phyloP scores from a whole-genome alignment of 2,797 vertebrate genomes.

The Dicrostonyx torquatus region DNA sequence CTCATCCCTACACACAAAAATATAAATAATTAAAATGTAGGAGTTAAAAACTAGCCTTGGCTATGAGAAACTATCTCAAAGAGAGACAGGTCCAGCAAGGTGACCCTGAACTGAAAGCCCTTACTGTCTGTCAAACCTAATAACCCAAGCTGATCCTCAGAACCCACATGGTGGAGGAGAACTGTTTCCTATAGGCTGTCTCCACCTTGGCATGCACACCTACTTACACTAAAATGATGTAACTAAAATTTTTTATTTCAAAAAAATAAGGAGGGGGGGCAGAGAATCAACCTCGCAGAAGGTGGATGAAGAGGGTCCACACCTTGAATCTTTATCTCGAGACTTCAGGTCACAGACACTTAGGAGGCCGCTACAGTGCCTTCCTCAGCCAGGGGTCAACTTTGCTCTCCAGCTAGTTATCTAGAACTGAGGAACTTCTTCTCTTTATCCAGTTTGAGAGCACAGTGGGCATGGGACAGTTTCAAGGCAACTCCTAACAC shows the following conservation, averaged over 20 bases:
- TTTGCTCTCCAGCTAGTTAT: not conserved
- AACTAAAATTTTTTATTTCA: not conserved
- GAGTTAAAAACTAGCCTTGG: not conserved
- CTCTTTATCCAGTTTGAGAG: not conserved
- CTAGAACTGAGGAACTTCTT: not conserved
- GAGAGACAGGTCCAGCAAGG: not conserved
- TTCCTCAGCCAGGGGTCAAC: not conserved
- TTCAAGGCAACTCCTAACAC: not conserved
- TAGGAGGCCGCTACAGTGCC: not conserved
- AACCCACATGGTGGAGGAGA: not conserved
- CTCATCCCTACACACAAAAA: not conserved
- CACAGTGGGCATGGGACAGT: not conserved
- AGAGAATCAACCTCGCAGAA: no score
- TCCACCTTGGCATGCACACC: not conserved
- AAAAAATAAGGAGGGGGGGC: not conserved
- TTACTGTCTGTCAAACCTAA: not conserved
- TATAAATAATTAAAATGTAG: not conserved
- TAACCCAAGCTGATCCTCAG: not conserved
- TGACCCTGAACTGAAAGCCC: not conserved
- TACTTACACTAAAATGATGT: not conserved
- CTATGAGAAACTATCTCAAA: not conserved
- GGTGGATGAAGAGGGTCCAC: not conserved
- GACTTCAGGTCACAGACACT: not conserved
- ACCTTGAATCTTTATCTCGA: not conserved
- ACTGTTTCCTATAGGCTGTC: not conserved